Percentiles rank a stretch among this genome's conserved stretches.
Conservation (phyloP, 1,140 invertebrate species). For the Ectropis grisescens region DNA sequence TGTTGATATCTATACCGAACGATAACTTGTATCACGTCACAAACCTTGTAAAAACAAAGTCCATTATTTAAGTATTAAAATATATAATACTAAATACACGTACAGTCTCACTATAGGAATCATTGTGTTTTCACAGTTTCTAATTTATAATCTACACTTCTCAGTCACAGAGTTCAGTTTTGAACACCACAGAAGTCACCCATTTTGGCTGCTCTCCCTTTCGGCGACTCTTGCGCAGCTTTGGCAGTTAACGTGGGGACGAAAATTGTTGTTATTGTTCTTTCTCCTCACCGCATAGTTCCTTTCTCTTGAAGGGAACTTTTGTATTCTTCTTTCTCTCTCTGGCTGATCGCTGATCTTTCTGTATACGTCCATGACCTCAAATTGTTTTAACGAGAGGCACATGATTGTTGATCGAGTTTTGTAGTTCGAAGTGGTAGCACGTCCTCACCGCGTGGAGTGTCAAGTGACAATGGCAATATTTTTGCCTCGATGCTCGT, state of each 20-base stretch:
- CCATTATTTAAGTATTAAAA: no score
- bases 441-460: slow-evolving; percentile 17
- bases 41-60: no score
- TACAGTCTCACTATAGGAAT: no score
- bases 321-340: slow-evolving; percentile 72
- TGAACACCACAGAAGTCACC: no score
- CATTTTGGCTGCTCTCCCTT: slow-evolving; percentile 19
- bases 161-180: no score
- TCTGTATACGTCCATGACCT: slow-evolving; percentile 47
- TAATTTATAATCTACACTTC: no score
- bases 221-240: slow-evolving; percentile 41
- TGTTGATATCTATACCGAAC: no score
- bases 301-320: slow-evolving; percentile 77
- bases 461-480: no score
- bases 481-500: no score
- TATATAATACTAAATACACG: no score
- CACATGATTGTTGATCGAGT: slow-evolving; percentile 31
- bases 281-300: slow-evolving; percentile 74
- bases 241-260: slow-evolving; percentile 45
- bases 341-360: slow-evolving; percentile 25
- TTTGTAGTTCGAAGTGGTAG: slow-evolving; percentile 15
- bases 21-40: no score
- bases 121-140: no score
- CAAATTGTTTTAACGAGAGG: slow-evolving; percentile 50
- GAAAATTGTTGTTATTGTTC: slow-evolving; percentile 47